These are phyloP conservation scores for Amphimallon solstitiale DNA, from an alignment of 2,888 invertebrate species.

Conservation along the genomic window DNA sequence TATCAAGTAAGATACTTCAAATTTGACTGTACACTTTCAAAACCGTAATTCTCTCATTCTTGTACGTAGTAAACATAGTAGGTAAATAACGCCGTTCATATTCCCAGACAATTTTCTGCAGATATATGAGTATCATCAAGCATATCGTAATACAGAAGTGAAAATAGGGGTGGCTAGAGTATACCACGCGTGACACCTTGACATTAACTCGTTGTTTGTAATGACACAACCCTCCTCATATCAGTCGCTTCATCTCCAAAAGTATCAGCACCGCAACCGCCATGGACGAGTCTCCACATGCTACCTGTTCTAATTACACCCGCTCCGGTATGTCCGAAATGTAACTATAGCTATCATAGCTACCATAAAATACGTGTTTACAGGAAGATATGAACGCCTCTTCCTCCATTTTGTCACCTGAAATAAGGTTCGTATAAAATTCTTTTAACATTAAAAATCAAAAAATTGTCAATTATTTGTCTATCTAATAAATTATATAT, in stretches of 20 bases:
- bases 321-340: constrained; percentile 8
- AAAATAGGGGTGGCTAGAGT: constrained; percentile 39
- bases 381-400: neutral
- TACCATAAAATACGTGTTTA: constrained; percentile 11
- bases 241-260: constrained; percentile 46
- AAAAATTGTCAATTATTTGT: too few species aligned
- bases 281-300: constrained; percentile 39
- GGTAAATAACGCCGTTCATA: neutral
- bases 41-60: too few species aligned
- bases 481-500: too few species aligned
- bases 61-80: too few species aligned
- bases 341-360: neutral
- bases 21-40: too few species aligned
- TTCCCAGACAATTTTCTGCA: constrained; percentile 19
- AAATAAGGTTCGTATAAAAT: too few species aligned
- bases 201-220: constrained; percentile 55
- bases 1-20: too few species aligned
- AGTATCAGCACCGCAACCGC: constrained; percentile 49
- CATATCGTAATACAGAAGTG: constrained; percentile 22
- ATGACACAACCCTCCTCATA: constrained; percentile 53
- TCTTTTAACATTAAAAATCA: too few species aligned
- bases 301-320: constrained; percentile 13
- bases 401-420: constrained; percentile 3
- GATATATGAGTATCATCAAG: constrained; percentile 2
- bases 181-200: constrained; percentile 49